These are phyloP conservation scores for Aromia moschata DNA, from an alignment of 2,888 invertebrate genomes.

Conservation along the genomic window DNA sequence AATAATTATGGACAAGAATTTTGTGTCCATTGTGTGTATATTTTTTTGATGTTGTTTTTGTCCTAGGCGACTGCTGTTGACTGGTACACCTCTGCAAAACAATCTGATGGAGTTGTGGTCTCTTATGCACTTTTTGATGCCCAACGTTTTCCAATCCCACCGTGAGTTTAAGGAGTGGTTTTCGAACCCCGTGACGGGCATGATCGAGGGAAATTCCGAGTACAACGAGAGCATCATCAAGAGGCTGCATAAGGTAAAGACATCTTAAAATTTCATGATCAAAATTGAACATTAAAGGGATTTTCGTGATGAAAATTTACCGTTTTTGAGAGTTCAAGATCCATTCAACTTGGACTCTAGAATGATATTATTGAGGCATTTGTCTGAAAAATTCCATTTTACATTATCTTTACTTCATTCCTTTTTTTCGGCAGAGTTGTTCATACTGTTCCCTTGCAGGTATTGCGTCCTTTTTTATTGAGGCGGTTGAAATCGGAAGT, in stretches of 20 bases:
- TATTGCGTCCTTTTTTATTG: constrained; percentile 91
- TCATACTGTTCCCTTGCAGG: constrained; percentile 71
- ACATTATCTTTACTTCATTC: neutral
- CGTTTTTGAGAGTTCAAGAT: constrained; percentile 46
- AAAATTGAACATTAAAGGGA: too few relatives aligned
- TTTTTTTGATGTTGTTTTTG: too few relatives aligned
- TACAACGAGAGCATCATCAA: constrained; percentile 90
- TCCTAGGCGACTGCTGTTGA: constrained; percentile 87
- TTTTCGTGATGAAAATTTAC: too few relatives aligned
- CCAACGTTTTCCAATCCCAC: constrained; percentile 95
- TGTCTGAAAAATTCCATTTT: constrained; percentile 54
- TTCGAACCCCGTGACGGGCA: constrained; percentile 94
- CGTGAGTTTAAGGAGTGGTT: constrained; percentile 99
- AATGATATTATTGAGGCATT: constrained; percentile 54
- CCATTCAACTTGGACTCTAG: constrained; percentile 51
- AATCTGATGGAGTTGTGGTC: constrained; percentile 98
- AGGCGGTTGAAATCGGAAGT: constrained; percentile 93
- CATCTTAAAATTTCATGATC: constrained; percentile 37
- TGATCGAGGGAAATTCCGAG: constrained; percentile 93
- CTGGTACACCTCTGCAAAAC: constrained; percentile 96
- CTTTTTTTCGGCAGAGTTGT: constrained; percentile 8
- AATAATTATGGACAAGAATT: too few relatives aligned
- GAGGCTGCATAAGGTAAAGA: constrained; percentile 84
- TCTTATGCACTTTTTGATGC: constrained; percentile 98
- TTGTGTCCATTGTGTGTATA: constrained; percentile 20